Conservation (phyloP, 2,113 vertebrate species). For the Alligator sinensis region DNA sequence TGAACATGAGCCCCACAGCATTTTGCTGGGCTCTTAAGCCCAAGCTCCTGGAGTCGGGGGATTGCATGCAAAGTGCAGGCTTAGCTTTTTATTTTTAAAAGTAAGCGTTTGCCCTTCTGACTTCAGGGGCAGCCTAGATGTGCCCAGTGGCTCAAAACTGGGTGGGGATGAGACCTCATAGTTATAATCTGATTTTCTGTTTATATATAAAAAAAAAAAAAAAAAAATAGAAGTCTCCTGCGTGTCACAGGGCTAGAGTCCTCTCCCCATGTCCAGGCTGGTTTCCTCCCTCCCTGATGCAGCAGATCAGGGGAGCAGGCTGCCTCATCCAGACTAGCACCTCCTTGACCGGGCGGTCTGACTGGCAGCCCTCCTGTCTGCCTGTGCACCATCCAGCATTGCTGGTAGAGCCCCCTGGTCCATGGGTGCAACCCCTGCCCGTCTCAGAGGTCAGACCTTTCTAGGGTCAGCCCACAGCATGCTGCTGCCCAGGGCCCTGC, state of each 20-base stretch:
- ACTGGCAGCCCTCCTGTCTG: neutral
- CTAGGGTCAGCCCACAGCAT: neutral
- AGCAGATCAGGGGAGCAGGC: no score
- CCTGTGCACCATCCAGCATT: neutral
- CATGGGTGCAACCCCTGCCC: no score
- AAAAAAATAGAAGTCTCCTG: no score
- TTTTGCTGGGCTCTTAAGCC: neutral
- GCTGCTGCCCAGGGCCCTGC: neutral
- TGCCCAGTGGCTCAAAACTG: no score
- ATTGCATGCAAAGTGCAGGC: neutral
- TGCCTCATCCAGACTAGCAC: no score
- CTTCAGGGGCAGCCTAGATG: neutral
- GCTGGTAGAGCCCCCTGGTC: neutral
- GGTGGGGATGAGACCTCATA: no score
- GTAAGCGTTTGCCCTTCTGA: neutral
- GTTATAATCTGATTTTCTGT: no score
- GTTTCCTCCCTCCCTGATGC: no score
- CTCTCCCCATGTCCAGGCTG: no score
- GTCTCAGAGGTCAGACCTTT: neutral
- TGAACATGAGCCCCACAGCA: neutral
- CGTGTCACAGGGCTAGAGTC: no score
- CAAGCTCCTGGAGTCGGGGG: neutral
- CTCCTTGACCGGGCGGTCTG: no score
- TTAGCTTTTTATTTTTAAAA: neutral
- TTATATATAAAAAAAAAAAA: no score